Evolutionary conservation across 92 coral and sea anemone species (phyloP), one percentile per base, ranked within the genome.

Genomic region (Bergia puertoricense): DNA sequence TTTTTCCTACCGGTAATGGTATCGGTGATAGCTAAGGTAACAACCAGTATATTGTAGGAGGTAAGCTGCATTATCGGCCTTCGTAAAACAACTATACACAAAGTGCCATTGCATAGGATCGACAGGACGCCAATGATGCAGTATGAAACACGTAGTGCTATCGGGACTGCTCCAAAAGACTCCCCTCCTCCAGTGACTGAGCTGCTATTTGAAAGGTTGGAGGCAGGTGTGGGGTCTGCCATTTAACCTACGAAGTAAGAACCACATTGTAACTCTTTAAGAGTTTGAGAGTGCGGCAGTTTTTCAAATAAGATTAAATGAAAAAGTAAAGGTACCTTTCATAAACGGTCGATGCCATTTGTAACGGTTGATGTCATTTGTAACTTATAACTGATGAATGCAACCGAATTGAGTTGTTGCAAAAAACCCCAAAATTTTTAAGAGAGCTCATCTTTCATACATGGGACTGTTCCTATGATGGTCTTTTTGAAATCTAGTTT

Each of bases 51-150:
- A 30, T 39, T 73, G 44, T 73, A 73, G 11, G 77, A 73, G 6
- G 77, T 37, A 6, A 43, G 77, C 37, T 44, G 41, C 43, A 15
- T 73, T 22, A 15, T 36, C 77, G 77, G 43, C 77, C 77, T 73
- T 39, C 43, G 40, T 14, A 23, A 11, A 73, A 73, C 77, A 0
- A 73, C 77, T 8, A 37, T 10, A 39, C 77, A 73, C 77, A 73
- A 8, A 18, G 14, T 8, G 1, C 77, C 77, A 2, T 73, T 73
- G 20, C 40, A 73, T 3, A 73, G 5, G n/a, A 38, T 37, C 44
- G 77, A 73, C 77, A 73, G n/a, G 77, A 16, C 44, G 77, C 77
- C 77, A 22, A 73, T 73, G 43, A 73, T 11, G 77, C 41, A 16
- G 18, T 73, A 73, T 30, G 77, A 37, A 20, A 73, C 77, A 2